Conservation (phyloP, 2,113 vertebrate genomes). For the Glaucidium brasilianum region DNA sequence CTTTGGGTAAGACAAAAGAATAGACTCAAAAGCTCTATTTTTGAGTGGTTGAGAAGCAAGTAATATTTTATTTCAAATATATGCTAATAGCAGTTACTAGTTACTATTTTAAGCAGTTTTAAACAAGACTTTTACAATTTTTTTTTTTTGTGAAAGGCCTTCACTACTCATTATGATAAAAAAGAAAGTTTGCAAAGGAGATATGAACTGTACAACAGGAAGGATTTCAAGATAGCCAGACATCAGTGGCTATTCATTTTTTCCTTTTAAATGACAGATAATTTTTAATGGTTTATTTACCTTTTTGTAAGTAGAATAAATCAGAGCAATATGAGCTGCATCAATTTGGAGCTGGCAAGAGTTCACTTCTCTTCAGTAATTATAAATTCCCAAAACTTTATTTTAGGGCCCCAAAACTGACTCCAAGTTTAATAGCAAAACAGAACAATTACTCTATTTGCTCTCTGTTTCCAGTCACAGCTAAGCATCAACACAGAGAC, state of each 20-base stretch:
- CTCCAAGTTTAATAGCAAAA: background rate
- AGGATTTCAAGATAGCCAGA: background rate
- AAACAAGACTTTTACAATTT: background rate
- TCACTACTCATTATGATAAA: background rate
- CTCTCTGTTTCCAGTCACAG: background rate
- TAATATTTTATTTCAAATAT: background rate
- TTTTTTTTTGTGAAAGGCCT: background rate
- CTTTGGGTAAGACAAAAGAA: background rate
- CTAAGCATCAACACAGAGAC: background rate
- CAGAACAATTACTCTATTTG: background rate
- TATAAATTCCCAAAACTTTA: background rate
- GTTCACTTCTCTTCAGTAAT: background rate
- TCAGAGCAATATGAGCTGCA: background rate
- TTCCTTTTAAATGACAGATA: background rate
- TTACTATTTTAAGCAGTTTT: background rate
- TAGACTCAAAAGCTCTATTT: background rate
- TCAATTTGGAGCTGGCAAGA: background rate
- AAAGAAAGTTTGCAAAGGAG: background rate
- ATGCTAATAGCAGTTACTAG: background rate
- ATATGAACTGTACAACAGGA: background rate
- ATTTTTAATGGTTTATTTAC: background rate
- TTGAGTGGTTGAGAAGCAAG: background rate
- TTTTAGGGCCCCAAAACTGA: background rate
- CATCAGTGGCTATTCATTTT: background rate
- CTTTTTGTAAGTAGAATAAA: background rate